Percentiles rank a stretch among this genome's conserved stretches.
Conservation (phyloP, 2,888 invertebrate species). For the Oscheius myriophilus region DNA sequence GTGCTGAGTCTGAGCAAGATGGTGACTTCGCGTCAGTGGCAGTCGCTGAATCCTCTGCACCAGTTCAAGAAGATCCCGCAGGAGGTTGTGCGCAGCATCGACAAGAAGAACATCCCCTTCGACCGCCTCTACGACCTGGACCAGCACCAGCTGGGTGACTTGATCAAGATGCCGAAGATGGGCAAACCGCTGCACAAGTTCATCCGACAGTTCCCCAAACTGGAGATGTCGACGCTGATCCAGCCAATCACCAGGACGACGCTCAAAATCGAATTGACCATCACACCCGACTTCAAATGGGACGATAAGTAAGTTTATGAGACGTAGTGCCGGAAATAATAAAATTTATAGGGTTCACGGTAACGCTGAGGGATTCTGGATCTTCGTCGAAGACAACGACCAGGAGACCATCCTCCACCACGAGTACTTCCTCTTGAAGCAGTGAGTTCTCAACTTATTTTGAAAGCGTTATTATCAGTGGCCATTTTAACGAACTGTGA, state of each 20-base stretch:
- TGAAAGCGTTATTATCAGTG: no score
- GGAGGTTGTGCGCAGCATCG: slow-evolving; percentile 89
- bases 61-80: slow-evolving; percentile 93
- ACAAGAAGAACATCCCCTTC: slow-evolving; percentile 84
- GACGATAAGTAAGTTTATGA: slow-evolving; percentile 81
- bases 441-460: no score
- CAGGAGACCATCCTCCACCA: slow-evolving; percentile 85
- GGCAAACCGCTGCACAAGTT: slow-evolving; percentile 95
- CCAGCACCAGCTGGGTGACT: slow-evolving; percentile 92
- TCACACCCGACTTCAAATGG: slow-evolving; percentile 99
- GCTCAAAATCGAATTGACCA: slow-evolving; percentile 91
- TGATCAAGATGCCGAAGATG: slow-evolving; percentile 87
- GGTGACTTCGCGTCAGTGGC: slow-evolving; percentile 94
- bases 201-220: slow-evolving; percentile 88
- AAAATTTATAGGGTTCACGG: slow-evolving; percentile 75
- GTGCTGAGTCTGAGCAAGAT: slow-evolving; percentile 94
- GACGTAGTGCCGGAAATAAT: not conserved
- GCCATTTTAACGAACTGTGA: not conserved
- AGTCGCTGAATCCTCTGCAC: slow-evolving; percentile 95
- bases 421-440: slow-evolving; percentile 91
- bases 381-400: slow-evolving; percentile 77
- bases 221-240: slow-evolving; percentile 94
- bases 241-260: slow-evolving; percentile 92
- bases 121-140: slow-evolving; percentile 88
- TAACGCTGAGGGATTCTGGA: slow-evolving; percentile 77